A percentile compares a stretch with the other conserved stretches of the same genome.
Conservation (phyloP, 35 echinoderm and acorn worm genomes). For the Chiridota heheva region DNA sequence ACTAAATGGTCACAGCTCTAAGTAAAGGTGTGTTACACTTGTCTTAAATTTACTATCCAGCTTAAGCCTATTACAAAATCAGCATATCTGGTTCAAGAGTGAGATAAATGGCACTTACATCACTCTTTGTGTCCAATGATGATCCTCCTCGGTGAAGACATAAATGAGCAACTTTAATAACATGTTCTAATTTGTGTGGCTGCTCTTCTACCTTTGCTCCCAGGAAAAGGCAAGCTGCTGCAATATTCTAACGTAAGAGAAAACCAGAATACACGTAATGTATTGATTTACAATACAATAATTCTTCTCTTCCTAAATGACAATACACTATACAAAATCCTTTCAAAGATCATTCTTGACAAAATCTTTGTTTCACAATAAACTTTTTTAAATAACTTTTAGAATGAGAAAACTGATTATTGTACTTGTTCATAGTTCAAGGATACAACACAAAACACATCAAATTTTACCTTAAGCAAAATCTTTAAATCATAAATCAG, state of each 20-base stretch:
- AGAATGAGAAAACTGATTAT: no score
- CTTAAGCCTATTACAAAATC: no score
- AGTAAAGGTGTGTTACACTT: no score
- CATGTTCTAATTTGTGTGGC: constrained; percentile 97
- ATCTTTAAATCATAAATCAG: no score
- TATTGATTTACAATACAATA: no score
- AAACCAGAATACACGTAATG: neutral
- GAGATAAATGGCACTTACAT: constrained; percentile 69
- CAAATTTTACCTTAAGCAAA: no score
- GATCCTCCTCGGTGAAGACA: constrained; percentile 83
- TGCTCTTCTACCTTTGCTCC: constrained; percentile 99
- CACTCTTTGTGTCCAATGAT: constrained; percentile 81
- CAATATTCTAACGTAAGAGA: constrained; percentile 61
- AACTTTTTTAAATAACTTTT: constrained; percentile 12
- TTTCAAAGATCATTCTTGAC: neutral
- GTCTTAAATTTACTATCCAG: no score
- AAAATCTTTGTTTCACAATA: neutral
- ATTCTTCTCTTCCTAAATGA: neutral
- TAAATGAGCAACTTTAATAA: constrained; percentile 87
- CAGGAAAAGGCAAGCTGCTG: constrained; percentile 87
- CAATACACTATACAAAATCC: neutral
- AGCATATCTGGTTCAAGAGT: no score
- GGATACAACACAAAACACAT: no score
- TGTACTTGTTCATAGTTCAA: no score
- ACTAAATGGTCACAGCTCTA: no score